Evolutionary conservation across 2,113 vertebrate species (phyloP).

Genomic region (Indicator maculatus): DNA sequence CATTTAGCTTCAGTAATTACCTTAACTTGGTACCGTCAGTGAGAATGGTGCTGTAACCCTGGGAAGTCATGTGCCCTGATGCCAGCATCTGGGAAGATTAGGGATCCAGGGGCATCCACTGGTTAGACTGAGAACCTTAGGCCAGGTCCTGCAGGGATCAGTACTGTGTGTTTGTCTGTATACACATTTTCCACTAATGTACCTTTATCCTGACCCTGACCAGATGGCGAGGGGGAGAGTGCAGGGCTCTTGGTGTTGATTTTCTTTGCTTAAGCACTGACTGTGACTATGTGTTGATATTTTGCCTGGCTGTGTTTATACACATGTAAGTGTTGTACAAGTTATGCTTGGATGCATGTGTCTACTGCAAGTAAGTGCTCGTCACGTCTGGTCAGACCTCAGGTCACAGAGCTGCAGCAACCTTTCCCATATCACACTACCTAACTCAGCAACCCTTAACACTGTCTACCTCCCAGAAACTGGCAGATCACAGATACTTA

Average conservation of each 20-base stretch:
- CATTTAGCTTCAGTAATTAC: not conserved
- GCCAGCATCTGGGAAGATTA: not conserved
- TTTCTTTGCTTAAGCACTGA: not conserved
- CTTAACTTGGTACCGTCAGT: not conserved
- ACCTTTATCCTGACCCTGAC: not conserved
- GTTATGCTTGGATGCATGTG: no score
- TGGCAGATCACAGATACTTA: not conserved
- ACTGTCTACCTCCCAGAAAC: not conserved
- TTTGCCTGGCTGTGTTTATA: not conserved
- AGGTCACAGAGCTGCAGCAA: not conserved
- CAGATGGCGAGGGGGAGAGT: not conserved
- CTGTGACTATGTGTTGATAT: not conserved
- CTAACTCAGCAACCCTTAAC: not conserved
- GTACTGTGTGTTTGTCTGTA: not conserved
- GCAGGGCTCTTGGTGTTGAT: not conserved
- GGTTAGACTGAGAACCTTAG: not conserved
- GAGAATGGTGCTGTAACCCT: not conserved
- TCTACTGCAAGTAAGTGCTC: no score
- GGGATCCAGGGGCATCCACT: not conserved
- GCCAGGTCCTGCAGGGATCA: not conserved
- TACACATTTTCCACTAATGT: not conserved
- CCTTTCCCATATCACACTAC: not conserved
- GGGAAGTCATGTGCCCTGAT: fast-evolving
- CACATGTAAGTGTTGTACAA: not conserved
- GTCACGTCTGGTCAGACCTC: not conserved